Percentiles rank a stretch among this genome's conserved stretches.
Evolutionary conservation across 2,888 invertebrate species (phyloP).

Genomic region (Tenthredo livida): DNA sequence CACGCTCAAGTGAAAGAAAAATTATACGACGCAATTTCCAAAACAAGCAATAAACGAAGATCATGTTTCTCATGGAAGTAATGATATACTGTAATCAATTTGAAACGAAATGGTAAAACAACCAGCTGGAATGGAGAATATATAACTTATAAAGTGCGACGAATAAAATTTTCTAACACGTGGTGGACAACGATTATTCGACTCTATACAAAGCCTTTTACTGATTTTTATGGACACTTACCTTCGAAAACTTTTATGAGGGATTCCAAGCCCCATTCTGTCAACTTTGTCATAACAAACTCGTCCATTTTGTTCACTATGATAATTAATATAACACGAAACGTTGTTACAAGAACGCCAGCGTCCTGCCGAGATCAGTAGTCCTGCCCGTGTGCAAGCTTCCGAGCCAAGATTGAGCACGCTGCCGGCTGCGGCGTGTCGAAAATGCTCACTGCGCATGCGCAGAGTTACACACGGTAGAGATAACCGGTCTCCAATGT

Average conservation of each 20-base stretch:
- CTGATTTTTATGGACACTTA: neutral
- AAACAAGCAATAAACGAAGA: neutral
- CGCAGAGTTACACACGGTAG: too few species aligned
- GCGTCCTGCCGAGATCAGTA: neutral
- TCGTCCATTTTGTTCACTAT: neutral
- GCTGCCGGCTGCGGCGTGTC: too few species aligned
- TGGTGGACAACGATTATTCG: neutral
- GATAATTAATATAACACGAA: too few species aligned
- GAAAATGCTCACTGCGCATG: too few species aligned
- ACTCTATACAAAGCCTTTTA: neutral
- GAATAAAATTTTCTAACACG: neutral
- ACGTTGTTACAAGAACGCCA: neutral
- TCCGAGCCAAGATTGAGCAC: slow-evolving; percentile 13
- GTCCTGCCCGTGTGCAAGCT: neutral
- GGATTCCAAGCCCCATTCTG: neutral
- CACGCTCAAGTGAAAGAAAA: neutral
- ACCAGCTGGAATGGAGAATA: neutral
- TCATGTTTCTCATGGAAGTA: neutral
- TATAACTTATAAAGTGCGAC: neutral
- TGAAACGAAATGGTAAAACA: neutral
- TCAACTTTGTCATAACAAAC: neutral
- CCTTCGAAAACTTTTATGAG: neutral
- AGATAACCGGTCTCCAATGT: too few species aligned
- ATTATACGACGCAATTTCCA: neutral
- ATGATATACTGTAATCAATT: neutral